Evolutionary conservation across 2,888 invertebrate species (phyloP).

Genomic region (Lithophane semibrunnea): DNA sequence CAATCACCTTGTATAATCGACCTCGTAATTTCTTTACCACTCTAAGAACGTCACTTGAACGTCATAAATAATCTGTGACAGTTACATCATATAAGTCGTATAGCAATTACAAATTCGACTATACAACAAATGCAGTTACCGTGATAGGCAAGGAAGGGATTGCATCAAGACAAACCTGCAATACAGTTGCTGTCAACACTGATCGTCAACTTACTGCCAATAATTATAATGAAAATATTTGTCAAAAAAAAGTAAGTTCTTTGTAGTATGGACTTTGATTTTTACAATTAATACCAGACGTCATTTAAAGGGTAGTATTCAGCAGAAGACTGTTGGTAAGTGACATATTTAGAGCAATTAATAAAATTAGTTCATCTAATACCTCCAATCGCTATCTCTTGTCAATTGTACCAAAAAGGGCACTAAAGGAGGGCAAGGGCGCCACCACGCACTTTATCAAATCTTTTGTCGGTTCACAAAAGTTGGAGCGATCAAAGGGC

Average conservation of each 20-base stretch:
- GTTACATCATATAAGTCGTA: background rate
- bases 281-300: background rate
- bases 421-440: constrained; percentile 55
- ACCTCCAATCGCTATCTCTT: background rate
- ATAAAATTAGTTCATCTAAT: background rate
- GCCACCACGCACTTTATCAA: constrained; percentile 70
- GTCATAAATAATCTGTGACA: background rate
- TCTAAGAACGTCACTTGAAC: too few species aligned
- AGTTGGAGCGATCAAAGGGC: constrained; percentile 59
- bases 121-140: background rate
- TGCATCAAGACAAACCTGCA: too few species aligned
- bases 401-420: constrained; percentile 34
- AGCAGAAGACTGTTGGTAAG: too few species aligned
- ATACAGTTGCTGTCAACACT: background rate
- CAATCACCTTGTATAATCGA: background rate
- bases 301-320: background rate
- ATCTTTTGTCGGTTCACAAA: constrained; percentile 68
- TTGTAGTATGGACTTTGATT: background rate
- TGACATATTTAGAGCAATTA: too few species aligned
- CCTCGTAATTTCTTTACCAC: too few species aligned
- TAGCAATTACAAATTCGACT: background rate
- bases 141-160: background rate
- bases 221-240: background rate
- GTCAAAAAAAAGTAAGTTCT: too few species aligned
- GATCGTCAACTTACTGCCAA: background rate